Evolutionary conservation across 2,113 vertebrate species (phyloP), one percentile per base, ranked within the genome.

Genomic region (Regulus satrapa): DNA sequence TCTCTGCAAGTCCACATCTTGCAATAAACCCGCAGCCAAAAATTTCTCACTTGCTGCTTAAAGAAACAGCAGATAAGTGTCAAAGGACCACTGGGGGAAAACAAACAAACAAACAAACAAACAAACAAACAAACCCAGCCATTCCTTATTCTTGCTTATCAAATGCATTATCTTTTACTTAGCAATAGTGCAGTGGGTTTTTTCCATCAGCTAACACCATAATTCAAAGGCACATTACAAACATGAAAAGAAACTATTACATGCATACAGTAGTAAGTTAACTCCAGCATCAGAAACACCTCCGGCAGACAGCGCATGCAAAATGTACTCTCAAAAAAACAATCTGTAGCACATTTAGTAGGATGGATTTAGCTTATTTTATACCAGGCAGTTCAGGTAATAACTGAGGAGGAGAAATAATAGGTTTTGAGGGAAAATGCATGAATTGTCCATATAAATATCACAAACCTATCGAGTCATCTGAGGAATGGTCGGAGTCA

Each of bases 21-120:
- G 79, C 63, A 91, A 91, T 89, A 96, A 95, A 96, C 20, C 23
- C 23, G 11, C 21, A 82, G 54, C 4, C 10, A 14, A 28, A 56
- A 93, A 56, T 46, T 90, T 95, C 62, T 86, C 18, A 25, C 78
- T 91, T 71, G 32, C 62, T 79, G 21, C 82, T 87, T 87, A 78
- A 92, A 62, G 73, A 92, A 94, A 95, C 93, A 21, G 32, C 24
- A 93, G 69, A 24, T 73, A 83, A 95, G 32, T 46, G 36, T 91
- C 93, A 90, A 78, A 86, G 32, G 24, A 85, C 51, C 16, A 17
- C 23, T 75, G 69, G 18, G 79, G 38, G 7, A 29, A 88, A 63
- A 12, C 12, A 23, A 18, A 17, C 4, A 25, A 63, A 86, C 61
- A 25, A 56, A 20, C 8, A 19, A 40, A 32, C n/a, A n/a, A n/a